Conservation (phyloP, 2,797 vertebrate species). For the Geotrypetes seraphini region DNA sequence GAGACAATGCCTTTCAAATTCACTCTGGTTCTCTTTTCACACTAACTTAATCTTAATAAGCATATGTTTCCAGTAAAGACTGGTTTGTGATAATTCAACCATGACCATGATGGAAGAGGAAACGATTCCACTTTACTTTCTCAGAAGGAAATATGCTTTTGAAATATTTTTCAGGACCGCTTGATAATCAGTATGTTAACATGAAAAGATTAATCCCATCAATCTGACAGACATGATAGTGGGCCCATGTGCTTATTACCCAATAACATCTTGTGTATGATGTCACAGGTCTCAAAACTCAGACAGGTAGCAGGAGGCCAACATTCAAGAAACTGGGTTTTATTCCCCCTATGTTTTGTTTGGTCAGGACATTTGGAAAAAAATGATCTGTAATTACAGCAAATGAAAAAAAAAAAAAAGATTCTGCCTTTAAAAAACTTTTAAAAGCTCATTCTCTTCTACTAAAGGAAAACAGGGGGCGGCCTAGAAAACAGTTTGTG, state of each 20-base stretch:
- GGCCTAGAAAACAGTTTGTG: too few species aligned
- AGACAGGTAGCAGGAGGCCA: too few species aligned
- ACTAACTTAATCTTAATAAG: conserved; percentile 63
- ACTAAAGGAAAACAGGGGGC: too few species aligned
- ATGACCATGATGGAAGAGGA: conserved; percentile 50
- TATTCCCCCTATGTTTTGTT: too few species aligned
- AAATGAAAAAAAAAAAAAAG: too few species aligned
- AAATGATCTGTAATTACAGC: too few species aligned
- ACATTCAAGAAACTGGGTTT: too few species aligned
- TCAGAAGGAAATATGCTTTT: conserved; percentile 30
- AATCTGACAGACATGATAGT: conserved; percentile 32
- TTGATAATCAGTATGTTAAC: conserved; percentile 55
- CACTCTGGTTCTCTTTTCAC: conserved; percentile 59
- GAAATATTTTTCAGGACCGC: conserved; percentile 44
- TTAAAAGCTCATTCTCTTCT: too few species aligned
- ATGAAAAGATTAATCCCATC: conserved; percentile 61
- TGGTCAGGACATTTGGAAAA: too few species aligned
- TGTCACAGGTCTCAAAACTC: conserved; percentile 28
- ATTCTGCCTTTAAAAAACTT: too few species aligned
- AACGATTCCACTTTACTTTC: conserved; percentile 41
- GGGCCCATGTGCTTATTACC: conserved; percentile 12
- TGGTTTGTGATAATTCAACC: conserved; percentile 62
- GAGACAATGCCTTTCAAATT: conserved; percentile 54
- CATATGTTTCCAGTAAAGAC: conserved; percentile 60
- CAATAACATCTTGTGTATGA: conserved; percentile 27